Percentiles rank a stretch among this genome's conserved stretches.
These are phyloP conservation scores for Antheraea yamamai DNA, from an alignment of 2,888 invertebrate genomes.

Conservation along the genomic window DNA sequence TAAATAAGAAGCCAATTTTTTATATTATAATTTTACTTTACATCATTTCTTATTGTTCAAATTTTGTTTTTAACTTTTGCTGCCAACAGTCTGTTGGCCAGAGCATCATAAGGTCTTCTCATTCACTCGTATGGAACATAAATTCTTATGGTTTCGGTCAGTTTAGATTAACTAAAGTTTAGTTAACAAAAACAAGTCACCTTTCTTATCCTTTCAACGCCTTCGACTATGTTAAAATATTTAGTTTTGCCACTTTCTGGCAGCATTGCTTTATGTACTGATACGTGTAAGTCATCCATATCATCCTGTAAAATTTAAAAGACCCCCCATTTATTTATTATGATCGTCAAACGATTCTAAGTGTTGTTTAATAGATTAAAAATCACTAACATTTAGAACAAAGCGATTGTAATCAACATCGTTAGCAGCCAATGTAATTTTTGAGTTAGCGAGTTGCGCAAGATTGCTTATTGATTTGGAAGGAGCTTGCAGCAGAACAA, in stretches of 20 bases:
- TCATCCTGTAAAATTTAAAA: slow-evolving; percentile 37
- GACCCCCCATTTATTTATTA: not conserved
- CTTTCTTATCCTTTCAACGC: slow-evolving; percentile 65
- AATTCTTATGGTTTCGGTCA: no score
- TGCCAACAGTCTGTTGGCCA: no score
- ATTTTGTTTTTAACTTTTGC: no score
- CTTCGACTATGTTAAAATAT: slow-evolving; percentile 63
- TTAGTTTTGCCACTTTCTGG: slow-evolving; percentile 56
- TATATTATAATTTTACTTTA: no score
- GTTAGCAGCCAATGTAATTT: slow-evolving; percentile 81
- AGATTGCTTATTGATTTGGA: slow-evolving; percentile 80
- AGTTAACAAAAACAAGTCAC: slow-evolving; percentile 34
- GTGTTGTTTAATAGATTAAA: not conserved
- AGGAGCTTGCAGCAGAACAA: slow-evolving; percentile 84
- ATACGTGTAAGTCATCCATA: slow-evolving; percentile 53
- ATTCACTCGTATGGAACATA: no score
- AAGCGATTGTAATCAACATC: slow-evolving; percentile 83
- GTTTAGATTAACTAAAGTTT: no score
- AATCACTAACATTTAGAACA: slow-evolving; percentile 73
- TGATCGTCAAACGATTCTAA: not conserved
- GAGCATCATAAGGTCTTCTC: no score
- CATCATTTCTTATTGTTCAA: no score
- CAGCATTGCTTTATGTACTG: slow-evolving; percentile 56
- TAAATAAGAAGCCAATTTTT: no score
- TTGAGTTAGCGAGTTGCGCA: slow-evolving; percentile 79